Base-by-base conservation (phyloP, 2,113 vertebrate species). In the Lathamus discolor region DNA sequence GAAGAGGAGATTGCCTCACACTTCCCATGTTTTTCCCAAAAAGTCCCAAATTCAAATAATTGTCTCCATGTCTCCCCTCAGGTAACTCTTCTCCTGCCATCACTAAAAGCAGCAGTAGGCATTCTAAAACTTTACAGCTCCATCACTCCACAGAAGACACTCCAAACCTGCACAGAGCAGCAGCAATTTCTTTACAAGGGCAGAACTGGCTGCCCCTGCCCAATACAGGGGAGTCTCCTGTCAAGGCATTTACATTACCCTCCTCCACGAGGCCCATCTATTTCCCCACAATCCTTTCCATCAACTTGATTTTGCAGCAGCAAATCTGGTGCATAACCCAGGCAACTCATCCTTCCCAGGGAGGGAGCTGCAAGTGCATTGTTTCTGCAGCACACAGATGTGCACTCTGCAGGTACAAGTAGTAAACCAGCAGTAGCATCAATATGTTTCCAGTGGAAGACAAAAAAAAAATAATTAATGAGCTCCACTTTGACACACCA, bases 141-240 rank as follows among this genome's bases (percentile, higher is more conserved):
- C 48, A 43, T 23, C 17, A 24, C 23, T 14, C 5, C 51, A 44
- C 2, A 1, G 27, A 35, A 75, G 63, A 20, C 0, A 3, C 6
- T 79, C 39, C 1, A 0, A 33, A 68, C 23, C 13, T 19, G 33
- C 18, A 19, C 1, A 1, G 55, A 41, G 31, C 0, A 59, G 64
- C 8, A 63, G 31, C 25, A 43, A 0, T 1, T 17, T 43, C 41
- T 4, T 66, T 12, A 10, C 13, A 3, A 0, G 0, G 35, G 24
- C 46, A 90, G 43, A 83, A 57, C 2, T 27, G 22, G 24, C 24
- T 35, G 27, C 2, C 43, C 24, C 12, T 41, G 41, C 51, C 35
- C 28, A 15, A 22, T 25, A 41, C 44, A 17, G 15, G 10, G 37
- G 7, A 79, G 4, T 15, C 15, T 8, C 28, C 25, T 15, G 4